phyloP scores from a whole-genome alignment of 2,797 vertebrate species.

The Melanogrammus aeglefinus region DNA sequence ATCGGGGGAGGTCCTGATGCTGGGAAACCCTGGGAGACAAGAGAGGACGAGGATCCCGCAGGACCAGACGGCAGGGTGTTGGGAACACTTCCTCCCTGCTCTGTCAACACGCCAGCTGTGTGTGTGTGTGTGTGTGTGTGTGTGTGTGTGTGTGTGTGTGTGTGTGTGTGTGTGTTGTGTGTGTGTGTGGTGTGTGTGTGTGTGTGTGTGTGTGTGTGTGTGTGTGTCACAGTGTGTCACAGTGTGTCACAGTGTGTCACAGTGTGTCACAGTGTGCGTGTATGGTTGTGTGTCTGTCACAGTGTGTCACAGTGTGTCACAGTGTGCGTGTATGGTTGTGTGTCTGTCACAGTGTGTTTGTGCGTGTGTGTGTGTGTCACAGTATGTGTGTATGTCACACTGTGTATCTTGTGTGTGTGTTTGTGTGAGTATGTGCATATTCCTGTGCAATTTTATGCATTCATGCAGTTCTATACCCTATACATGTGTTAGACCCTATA shows the following conservation, averaged over 20 bases:
- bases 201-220: background rate
- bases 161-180: no score
- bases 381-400: no score
- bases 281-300: no score
- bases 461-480: background rate
- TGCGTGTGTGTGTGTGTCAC: no score
- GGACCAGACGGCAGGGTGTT: slow-evolving; percentile 8
- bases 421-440: background rate
- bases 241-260: no score
- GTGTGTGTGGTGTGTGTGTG: background rate
- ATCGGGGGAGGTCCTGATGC: no score
- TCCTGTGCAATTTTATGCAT: no score
- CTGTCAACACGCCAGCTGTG: slow-evolving; percentile 37
- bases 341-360: background rate
- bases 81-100: slow-evolving; percentile 30
- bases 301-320: background rate
- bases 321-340: background rate
- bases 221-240: background rate
- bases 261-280: no score
- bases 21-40: background rate
- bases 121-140: background rate
- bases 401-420: background rate
- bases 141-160: background rate
- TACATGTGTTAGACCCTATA: background rate
- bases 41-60: slow-evolving; percentile 3